Evolutionary conservation across 2,888 invertebrate species (phyloP).

Genomic region (Hoplodrina ambigua): DNA sequence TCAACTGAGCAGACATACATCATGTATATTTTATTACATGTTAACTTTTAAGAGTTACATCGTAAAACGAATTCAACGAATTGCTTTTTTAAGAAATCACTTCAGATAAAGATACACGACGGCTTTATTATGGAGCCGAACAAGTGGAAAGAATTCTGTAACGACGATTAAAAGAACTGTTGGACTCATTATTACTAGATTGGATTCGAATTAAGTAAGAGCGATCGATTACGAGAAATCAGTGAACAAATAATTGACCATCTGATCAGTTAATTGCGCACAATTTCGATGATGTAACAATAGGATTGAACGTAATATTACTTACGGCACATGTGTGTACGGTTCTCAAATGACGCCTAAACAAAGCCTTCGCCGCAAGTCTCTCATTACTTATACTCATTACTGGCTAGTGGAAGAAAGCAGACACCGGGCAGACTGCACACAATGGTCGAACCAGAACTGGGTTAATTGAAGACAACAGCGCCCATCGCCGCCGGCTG

Average conservation of each 20-base stretch:
- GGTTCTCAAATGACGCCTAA: slow-evolving; percentile 80
- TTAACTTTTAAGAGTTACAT: slow-evolving; percentile 14
- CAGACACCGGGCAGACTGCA: slow-evolving; percentile 87
- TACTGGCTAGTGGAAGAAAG: slow-evolving; percentile 85
- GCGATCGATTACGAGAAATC: slow-evolving; percentile 28
- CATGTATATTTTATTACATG: neutral
- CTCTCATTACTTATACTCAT: slow-evolving; percentile 83
- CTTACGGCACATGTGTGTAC: slow-evolving; percentile 74
- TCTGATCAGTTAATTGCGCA: slow-evolving; percentile 47
- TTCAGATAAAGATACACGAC: slow-evolving; percentile 5
- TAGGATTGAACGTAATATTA: slow-evolving; percentile 69
- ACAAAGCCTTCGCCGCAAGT: slow-evolving; percentile 76
- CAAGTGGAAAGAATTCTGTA: neutral
- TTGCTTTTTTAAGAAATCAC: slow-evolving; percentile 14
- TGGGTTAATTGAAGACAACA: slow-evolving; percentile 89
- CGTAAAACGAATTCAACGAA: slow-evolving; percentile 12
- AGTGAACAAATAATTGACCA: slow-evolving; percentile 32
- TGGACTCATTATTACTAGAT: neutral
- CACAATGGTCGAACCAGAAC: slow-evolving; percentile 84
- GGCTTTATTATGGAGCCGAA: neutral
- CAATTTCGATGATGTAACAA: slow-evolving; percentile 65
- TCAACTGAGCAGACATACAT: slow-evolving; percentile 3
- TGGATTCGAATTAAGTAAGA: slow-evolving; percentile 27
- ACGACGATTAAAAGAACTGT: slow-evolving; percentile 6
- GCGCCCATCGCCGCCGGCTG: slow-evolving; percentile 79